These are phyloP conservation scores for Beris morrisii DNA, from an alignment of 2,888 invertebrate species.

Conservation along the genomic window DNA sequence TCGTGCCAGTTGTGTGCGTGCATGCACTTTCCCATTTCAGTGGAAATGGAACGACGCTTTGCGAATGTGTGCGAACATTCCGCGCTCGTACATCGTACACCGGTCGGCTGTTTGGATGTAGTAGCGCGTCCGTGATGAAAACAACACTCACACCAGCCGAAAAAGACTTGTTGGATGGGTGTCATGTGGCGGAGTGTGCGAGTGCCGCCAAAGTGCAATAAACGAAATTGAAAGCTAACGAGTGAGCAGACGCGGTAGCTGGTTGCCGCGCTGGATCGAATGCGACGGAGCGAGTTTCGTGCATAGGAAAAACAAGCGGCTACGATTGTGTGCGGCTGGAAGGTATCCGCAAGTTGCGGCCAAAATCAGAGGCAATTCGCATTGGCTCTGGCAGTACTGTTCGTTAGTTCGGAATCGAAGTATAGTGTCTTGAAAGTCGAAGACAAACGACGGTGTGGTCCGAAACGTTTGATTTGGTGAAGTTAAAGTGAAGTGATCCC, in stretches of 20 bases:
- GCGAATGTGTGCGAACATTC: too few relatives aligned
- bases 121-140: slow-evolving; percentile 5
- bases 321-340: slow-evolving; percentile 3
- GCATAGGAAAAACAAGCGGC: too few relatives aligned
- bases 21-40: too few relatives aligned
- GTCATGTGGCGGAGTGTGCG: background rate
- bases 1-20: too few relatives aligned
- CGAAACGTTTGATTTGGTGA: too few relatives aligned
- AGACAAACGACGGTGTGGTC: too few relatives aligned
- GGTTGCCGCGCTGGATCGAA: background rate
- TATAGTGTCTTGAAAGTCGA: too few relatives aligned
- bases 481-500: too few relatives aligned
- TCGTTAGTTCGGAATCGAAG: too few relatives aligned
- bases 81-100: background rate
- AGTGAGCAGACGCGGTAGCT: background rate
- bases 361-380: background rate
- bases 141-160: slow-evolving; percentile 5
- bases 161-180: background rate
- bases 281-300: background rate
- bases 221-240: slow-evolving; percentile 8
- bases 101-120: background rate
- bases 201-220: background rate
- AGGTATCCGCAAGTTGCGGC: background rate
- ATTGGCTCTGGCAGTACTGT: background rate
- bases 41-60: too few relatives aligned